Percentiles rank a stretch among this genome's conserved stretches.
These are phyloP conservation scores for Acanthornis magna DNA, from an alignment of 2,797 vertebrate species.

Conservation along the genomic window DNA sequence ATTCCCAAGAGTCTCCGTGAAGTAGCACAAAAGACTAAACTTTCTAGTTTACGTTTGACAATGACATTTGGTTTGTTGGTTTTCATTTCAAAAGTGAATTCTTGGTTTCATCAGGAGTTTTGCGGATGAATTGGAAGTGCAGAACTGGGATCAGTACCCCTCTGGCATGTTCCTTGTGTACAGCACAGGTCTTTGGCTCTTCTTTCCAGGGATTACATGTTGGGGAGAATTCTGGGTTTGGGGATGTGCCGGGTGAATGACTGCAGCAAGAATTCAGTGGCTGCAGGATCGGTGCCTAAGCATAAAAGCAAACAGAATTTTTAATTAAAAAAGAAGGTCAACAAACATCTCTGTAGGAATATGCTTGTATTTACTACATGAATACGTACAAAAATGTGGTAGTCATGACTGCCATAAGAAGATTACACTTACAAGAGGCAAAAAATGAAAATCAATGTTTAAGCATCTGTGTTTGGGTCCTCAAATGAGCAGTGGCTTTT, in stretches of 20 bases:
- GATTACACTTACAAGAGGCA: background rate
- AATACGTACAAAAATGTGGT: background rate
- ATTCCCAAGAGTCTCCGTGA: background rate
- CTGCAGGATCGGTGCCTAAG: fast-evolving
- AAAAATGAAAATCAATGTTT: background rate
- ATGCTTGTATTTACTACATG: background rate
- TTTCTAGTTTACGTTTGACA: background rate
- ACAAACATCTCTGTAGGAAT: background rate
- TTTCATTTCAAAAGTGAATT: background rate
- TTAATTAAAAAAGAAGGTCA: background rate
- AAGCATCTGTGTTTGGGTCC: background rate
- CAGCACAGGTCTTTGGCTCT: background rate
- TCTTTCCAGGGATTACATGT: background rate
- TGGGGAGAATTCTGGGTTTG: background rate
- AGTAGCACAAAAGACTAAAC: background rate
- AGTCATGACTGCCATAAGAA: background rate
- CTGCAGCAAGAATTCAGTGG: background rate
- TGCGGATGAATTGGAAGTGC: background rate
- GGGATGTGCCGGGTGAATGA: background rate
- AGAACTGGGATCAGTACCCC: fast-evolving
- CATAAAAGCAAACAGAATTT: background rate
- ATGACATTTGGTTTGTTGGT: background rate
- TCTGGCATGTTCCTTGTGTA: fast-evolving
- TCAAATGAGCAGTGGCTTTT: background rate
- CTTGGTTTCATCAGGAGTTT: background rate